Conservation (phyloP, 2,888 invertebrate genomes). For the Laothoe populi region DNA sequence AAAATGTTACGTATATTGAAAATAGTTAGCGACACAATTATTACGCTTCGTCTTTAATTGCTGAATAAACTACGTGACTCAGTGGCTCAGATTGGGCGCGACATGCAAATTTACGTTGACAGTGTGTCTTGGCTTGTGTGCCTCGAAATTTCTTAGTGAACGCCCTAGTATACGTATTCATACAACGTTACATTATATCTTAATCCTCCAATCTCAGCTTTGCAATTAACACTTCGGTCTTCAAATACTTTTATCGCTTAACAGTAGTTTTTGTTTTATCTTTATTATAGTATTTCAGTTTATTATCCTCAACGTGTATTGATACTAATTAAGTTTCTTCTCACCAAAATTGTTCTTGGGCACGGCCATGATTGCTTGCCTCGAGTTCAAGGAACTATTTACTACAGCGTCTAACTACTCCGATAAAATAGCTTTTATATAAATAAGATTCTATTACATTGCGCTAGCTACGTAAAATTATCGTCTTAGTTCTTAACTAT, state of each 20-base stretch:
- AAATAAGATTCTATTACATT: constrained; percentile 8
- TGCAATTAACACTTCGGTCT: neutral
- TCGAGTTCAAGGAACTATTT: constrained; percentile 10
- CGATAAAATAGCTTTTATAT: constrained; percentile 4
- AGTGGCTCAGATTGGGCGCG: constrained; percentile 14
- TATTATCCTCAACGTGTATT: too few relatives aligned
- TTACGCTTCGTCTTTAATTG: neutral
- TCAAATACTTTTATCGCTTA: neutral
- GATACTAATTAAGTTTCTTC: neutral
- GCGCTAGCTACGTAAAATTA: neutral
- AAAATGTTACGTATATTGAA: neutral
- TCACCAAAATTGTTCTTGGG: neutral
- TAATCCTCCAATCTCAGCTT: neutral
- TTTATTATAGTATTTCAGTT: too few relatives aligned
- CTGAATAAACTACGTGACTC: constrained; percentile 18
- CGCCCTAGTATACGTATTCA: neutral
- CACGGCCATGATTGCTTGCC: neutral
- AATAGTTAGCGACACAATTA: constrained; percentile 13
- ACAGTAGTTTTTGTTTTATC: too few relatives aligned
- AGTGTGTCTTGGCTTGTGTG: constrained; percentile 15
- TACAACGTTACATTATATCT: neutral
- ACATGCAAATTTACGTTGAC: constrained; percentile 24
- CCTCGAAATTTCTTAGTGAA: constrained; percentile 1
- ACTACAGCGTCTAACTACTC: constrained; percentile 13
- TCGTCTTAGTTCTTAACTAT: constrained; percentile 3